Evolutionary conservation across 1,140 invertebrate genomes (phyloP), one percentile per base, ranked within the genome.

Genomic region (Drosophila ananassae): DNA sequence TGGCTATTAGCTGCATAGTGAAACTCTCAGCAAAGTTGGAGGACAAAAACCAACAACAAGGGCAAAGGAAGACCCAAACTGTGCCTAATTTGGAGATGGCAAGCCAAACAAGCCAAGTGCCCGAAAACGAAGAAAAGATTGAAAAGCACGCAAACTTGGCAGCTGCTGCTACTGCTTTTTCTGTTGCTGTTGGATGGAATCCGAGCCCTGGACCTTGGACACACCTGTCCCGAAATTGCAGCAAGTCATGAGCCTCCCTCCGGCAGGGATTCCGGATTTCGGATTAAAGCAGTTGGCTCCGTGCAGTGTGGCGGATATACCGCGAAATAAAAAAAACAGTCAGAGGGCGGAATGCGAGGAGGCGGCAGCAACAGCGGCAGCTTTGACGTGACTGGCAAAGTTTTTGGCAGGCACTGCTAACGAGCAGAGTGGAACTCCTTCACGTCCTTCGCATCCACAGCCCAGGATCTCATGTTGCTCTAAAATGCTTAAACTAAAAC

Each of bases 301-400:
- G 46, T 63, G 62, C 68, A 69, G 39, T 46, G 22, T 56, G 58
- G 52, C 50, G 50, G 32, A 46, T 51, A 76, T 41, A 66, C 56
- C 62, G 48, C 47, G 34, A 61, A 69, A 63, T 41, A 71, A 68
- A 58, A 46, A 41, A 39, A 47, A 24, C 12, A 52, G 8, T 3
- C 39, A 8, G 7, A 30, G 44, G 37, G 25, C 22, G 39, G 55
- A 56, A 77, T 66, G 67, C 54, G 50, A 64, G 77, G 6, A 21
- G 13, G 41, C 41, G 17, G 41, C 41, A 46, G n/a, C 7, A 21
- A 9, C 7, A 61, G 74, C 67, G 82, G 69, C 77, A 87, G 82
- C 83, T 89, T 89, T 87, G 82, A 89, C 83, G 82, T 87, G 82
- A 87, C 82, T 87, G 79, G 82, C 83, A 82, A 89, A 89, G 75